Evolutionary conservation across 2,113 vertebrate genomes (phyloP), one percentile per base, ranked within the genome.

Genomic region (Spilogale gracilis): DNA sequence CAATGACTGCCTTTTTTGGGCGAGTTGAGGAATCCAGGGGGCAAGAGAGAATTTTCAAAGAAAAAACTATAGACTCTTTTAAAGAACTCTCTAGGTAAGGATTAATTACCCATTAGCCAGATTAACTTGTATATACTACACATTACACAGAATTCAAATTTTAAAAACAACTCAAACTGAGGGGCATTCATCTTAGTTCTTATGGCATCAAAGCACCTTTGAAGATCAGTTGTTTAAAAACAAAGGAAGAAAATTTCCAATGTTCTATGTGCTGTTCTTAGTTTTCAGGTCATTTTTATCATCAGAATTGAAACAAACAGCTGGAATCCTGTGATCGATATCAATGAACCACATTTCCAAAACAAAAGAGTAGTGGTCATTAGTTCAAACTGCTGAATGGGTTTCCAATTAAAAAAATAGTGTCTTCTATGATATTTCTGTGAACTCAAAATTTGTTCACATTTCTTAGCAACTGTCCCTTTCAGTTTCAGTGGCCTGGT

Each of bases 21-120:
- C 79, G 48, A 18, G 21, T 69, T 95, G 18, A 91, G 43, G 80
- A 78, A 86, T 78, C 38, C 83, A 48, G 30, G 4, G 1, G 12
- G 8, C 87, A 78, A 89, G 32, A 89, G 96, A 71, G 43, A 82
- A 76, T 74, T 96, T 94, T 76, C 23, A 84, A 96, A 84, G 18
- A 89, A 91, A 90, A 52, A 73, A 76, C 32, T 17, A 89, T 17
- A 73, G 9, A 12, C 48, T 93, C 32, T 86, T 94, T 95, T 92
- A 79, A 90, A 87, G 50, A 61, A 3, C 43, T 93, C 60, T 92
- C 48, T 52, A 87, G 11, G 0, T 90, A 45, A 94, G 7, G 16
- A 14, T 54, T 80, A 95, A n/a, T 50, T 90, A 50, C 43, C 5
- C 65, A n/a, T 73, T 23, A 81, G 14, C 38, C 30, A 94, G 32